phyloP scores from a whole-genome alignment of 2,888 invertebrate genomes.

The Protodeltote pygarga region DNA sequence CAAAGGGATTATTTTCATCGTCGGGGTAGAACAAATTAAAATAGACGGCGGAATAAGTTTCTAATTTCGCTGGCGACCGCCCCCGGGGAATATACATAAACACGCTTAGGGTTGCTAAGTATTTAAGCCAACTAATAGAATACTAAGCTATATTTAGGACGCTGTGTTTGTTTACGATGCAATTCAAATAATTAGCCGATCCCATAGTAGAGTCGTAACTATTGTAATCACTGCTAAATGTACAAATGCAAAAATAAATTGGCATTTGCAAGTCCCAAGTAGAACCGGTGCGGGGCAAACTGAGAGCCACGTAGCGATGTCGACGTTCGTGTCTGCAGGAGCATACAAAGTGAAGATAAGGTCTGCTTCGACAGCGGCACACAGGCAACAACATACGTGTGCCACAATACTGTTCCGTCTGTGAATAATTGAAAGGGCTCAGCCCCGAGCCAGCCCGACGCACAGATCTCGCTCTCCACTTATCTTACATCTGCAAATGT shows the following conservation, averaged over 20 bases:
- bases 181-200: conserved; percentile 2
- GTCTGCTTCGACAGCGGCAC: conserved; percentile 50
- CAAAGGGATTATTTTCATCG: conserved; percentile 65
- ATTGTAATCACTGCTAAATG: conserved; percentile 4
- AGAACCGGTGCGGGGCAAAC: conserved; percentile 2
- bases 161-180: conserved; percentile 7
- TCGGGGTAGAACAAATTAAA: conserved; percentile 61
- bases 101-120: conserved; percentile 23
- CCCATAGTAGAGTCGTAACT: not conserved
- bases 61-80: conserved; percentile 32
- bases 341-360: conserved; percentile 54
- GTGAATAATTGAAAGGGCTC: conserved; percentile 77
- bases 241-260: conserved; percentile 7
- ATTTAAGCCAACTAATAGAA: conserved; percentile 15
- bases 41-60: conserved; percentile 54
- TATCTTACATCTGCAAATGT: conserved; percentile 56
- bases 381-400: conserved; percentile 57
- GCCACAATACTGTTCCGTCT: conserved; percentile 65
- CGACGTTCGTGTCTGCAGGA: conserved; percentile 50
- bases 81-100: conserved; percentile 18
- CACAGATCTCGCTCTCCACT: conserved; percentile 57
- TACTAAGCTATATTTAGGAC: conserved; percentile 6
- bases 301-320: conserved; percentile 43
- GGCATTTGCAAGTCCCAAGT: conserved; percentile 6
- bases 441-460: conserved; percentile 59